Evolutionary conservation across 2,888 invertebrate species (phyloP).

Genomic region (Hermaeophaga mercurialis): DNA sequence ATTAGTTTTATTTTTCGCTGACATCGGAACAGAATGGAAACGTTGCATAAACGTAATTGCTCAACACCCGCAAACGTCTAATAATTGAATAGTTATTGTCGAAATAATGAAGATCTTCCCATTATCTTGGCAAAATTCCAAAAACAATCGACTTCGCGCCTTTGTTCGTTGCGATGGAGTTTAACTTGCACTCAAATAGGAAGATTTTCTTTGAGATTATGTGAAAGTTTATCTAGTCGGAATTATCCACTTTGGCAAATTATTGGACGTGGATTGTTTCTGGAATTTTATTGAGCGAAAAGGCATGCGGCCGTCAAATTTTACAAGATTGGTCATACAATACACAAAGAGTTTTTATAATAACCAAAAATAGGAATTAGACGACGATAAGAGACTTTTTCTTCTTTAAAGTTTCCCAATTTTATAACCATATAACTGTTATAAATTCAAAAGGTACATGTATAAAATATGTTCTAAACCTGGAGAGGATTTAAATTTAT

Average conservation of each 20-base stretch:
- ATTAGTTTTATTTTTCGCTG: conserved; percentile 28
- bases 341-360: too few relatives aligned
- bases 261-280: conserved; percentile 7
- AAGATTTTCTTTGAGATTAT: conserved; percentile 12
- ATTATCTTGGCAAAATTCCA: conserved; percentile 25
- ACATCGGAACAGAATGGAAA: conserved; percentile 28
- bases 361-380: too few relatives aligned
- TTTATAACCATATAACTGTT: too few relatives aligned
- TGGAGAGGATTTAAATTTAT: too few relatives aligned
- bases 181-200: conserved; percentile 10
- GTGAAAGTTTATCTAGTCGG: conserved; percentile 10
- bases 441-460: too few relatives aligned
- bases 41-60: conserved; percentile 34
- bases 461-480: too few relatives aligned
- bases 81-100: conserved; percentile 47
- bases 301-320: neutral
- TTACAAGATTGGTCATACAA: too few relatives aligned
- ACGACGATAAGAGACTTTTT: too few relatives aligned
- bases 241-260: conserved; percentile 12
- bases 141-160: conserved; percentile 28
- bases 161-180: conserved; percentile 14
- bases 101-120: conserved; percentile 37
- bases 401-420: too few relatives aligned
- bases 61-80: conserved; percentile 39
- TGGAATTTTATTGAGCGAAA: conserved; percentile 1